Conservation (phyloP, 2,888 invertebrate species). For the Agonopterix arenella region DNA sequence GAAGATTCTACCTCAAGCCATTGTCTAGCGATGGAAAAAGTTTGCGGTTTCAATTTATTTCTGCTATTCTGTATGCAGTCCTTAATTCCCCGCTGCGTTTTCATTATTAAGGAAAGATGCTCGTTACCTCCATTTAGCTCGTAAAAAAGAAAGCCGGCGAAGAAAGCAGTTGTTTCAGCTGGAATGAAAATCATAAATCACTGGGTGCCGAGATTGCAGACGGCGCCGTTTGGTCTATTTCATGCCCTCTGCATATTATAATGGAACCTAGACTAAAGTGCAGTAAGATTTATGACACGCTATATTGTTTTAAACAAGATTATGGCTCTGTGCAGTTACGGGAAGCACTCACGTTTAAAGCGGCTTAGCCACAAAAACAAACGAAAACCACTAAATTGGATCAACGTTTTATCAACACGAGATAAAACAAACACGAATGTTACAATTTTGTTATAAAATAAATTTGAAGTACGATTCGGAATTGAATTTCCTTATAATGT, state of each 20-base stretch:
- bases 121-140: constrained; percentile 53
- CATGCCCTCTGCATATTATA: constrained; percentile 39
- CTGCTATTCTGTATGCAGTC: constrained; percentile 34
- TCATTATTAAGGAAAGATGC: constrained; percentile 54
- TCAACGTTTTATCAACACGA: too few species aligned
- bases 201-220: constrained; percentile 42
- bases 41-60: constrained; percentile 56
- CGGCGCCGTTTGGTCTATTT: constrained; percentile 49
- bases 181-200: constrained; percentile 68
- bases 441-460: too few species aligned
- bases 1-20: constrained; percentile 29
- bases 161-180: constrained; percentile 50
- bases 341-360: too few species aligned
- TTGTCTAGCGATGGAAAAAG: constrained; percentile 44
- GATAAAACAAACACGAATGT: too few species aligned
- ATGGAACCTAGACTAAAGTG: constrained; percentile 29
- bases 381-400: too few species aligned
- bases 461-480: too few species aligned
- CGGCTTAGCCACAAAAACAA: too few species aligned
- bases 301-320: constrained; percentile 8
- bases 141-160: constrained; percentile 34
- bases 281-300: constrained; percentile 27
- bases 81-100: constrained; percentile 34
- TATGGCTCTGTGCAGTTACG: background rate
- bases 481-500: constrained; percentile 12